These are phyloP conservation scores for Atherinosoma microstoma DNA, from an alignment of 2,797 vertebrate genomes.

Conservation along the genomic window DNA sequence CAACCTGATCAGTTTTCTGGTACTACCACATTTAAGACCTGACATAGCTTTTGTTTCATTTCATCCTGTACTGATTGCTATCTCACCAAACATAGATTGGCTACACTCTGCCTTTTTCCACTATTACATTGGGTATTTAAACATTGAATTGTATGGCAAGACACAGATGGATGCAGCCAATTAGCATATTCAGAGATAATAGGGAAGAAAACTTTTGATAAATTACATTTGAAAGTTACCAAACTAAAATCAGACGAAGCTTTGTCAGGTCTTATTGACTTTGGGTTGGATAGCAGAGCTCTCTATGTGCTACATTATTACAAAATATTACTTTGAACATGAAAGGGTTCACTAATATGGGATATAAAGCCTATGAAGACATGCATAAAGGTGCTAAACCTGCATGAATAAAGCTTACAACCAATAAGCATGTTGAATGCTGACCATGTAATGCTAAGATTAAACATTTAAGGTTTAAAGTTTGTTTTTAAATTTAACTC, in stretches of 20 bases:
- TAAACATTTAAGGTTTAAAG: too few relatives aligned
- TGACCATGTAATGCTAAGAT: too few relatives aligned
- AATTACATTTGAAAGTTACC: conserved; percentile 27
- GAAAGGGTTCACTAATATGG: background rate
- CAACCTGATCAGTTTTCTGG: too few relatives aligned
- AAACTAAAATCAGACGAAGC: conserved; percentile 16
- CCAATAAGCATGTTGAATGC: too few relatives aligned
- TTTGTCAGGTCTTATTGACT: conserved; percentile 22
- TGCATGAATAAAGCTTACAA: background rate
- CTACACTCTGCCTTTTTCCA: conserved; percentile 10
- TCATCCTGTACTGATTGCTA: conserved; percentile 17
- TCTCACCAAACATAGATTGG: background rate
- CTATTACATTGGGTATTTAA: background rate
- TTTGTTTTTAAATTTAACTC: too few relatives aligned
- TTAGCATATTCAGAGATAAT: conserved; percentile 15
- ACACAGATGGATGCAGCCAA: conserved; percentile 26
- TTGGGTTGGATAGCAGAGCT: conserved; percentile 12
- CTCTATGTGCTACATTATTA: background rate
- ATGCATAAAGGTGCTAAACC: background rate
- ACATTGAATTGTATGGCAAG: conserved; percentile 4
- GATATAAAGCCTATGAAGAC: background rate
- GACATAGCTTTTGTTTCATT: conserved; percentile 16
- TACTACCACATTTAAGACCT: background rate
- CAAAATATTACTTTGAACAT: background rate
- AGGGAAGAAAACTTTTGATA: conserved; percentile 12